phyloP scores from a whole-genome alignment of 1,140 invertebrate genomes.

The Drosophila lowei region DNA sequence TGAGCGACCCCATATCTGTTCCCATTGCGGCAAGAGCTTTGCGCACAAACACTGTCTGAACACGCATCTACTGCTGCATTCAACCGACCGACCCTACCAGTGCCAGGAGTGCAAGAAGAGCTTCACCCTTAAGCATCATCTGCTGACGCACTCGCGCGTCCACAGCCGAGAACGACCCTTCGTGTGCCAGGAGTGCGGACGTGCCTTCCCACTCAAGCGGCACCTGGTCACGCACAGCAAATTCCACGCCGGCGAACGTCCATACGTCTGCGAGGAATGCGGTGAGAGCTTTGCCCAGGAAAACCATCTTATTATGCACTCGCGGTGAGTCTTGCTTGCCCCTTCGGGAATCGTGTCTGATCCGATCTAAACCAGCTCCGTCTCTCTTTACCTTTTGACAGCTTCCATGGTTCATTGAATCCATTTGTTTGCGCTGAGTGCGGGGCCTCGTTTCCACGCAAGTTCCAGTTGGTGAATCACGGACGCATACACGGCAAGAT shows the following conservation, averaged over 20 bases:
- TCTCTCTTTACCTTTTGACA: constrained; percentile 17
- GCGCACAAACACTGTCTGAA: constrained; percentile 93
- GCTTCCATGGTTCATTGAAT: constrained; percentile 91
- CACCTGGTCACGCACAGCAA: constrained; percentile 93
- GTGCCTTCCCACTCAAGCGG: constrained; percentile 90
- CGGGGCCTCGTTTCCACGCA: constrained; percentile 91
- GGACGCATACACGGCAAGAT: constrained; percentile 90
- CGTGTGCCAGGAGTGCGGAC: constrained; percentile 91
- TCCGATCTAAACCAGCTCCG: not conserved
- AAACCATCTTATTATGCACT: constrained; percentile 91
- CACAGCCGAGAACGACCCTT: constrained; percentile 91
- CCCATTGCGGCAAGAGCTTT: constrained; percentile 93
- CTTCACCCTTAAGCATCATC: constrained; percentile 92
- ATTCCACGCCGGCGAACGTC: constrained; percentile 93
- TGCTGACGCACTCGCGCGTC: constrained; percentile 90
- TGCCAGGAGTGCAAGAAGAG: constrained; percentile 94
- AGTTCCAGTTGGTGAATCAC: constrained; percentile 93
- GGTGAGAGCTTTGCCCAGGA: constrained; percentile 94
- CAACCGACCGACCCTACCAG: constrained; percentile 91
- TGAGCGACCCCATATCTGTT: constrained; percentile 91
- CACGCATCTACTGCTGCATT: constrained; percentile 91
- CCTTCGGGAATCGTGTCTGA: not conserved
- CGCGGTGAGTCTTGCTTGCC: constrained; percentile 82
- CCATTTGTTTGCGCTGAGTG: constrained; percentile 92
- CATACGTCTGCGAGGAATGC: constrained; percentile 93